Percentiles rank a stretch among this genome's conserved stretches.
phyloP scores from a whole-genome alignment of 2,888 invertebrate species.

The Linnaemya tessellans region DNA sequence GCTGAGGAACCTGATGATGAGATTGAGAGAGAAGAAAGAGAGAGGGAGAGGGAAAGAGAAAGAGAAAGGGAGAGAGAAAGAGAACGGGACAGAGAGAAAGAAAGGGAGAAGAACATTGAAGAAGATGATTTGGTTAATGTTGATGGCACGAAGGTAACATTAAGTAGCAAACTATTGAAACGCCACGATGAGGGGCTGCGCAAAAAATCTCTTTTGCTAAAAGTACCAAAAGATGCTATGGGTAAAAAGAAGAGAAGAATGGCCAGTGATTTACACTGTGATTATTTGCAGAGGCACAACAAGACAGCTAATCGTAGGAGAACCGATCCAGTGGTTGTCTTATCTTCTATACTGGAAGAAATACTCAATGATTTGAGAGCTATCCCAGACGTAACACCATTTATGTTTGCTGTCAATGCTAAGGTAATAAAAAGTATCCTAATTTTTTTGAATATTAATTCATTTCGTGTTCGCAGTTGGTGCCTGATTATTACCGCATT shows the following conservation, averaged over 20 bases:
- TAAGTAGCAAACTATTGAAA: slow-evolving; percentile 94
- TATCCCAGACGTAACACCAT: slow-evolving; percentile 95
- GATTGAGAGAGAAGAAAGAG: slow-evolving; percentile 84
- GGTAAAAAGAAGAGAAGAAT: slow-evolving; percentile 87
- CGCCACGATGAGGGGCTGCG: slow-evolving; percentile 93
- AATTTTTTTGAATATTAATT: neutral
- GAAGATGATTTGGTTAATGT: slow-evolving; percentile 95
- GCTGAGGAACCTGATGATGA: slow-evolving; percentile 92
- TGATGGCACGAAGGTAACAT: slow-evolving; percentile 96
- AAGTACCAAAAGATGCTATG: slow-evolving; percentile 90
- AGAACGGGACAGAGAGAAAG: slow-evolving; percentile 84
- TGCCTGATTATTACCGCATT: slow-evolving; percentile 97
- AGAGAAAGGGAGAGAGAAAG: slow-evolving; percentile 84
- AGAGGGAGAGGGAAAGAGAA: slow-evolving; percentile 86
- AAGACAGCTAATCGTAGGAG: slow-evolving; percentile 94
- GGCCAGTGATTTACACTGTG: slow-evolving; percentile 89
- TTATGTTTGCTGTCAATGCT: slow-evolving; percentile 96
- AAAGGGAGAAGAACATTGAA: slow-evolving; percentile 87
- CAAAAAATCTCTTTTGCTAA: slow-evolving; percentile 89
- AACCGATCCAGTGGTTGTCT: slow-evolving; percentile 97
- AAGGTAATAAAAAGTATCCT: slow-evolving; percentile 85
- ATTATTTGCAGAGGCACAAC: slow-evolving; percentile 93
- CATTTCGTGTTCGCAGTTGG: slow-evolving; percentile 84
- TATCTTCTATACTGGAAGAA: slow-evolving; percentile 94
- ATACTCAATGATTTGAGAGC: slow-evolving; percentile 96